Evolutionary conservation across 2,888 invertebrate species (phyloP).

Genomic region (Epicampocera succincta): DNA sequence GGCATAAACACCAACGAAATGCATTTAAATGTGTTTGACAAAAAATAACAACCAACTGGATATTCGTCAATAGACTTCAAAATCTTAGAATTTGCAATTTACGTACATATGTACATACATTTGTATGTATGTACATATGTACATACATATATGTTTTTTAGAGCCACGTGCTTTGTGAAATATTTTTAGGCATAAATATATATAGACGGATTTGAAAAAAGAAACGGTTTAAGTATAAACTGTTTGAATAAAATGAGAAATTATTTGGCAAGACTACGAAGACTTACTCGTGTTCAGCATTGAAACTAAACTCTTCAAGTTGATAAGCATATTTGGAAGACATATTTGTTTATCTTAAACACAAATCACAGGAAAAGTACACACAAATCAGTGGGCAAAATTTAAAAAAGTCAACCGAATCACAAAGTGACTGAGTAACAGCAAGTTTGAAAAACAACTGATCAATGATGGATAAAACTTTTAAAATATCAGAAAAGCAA

Average conservation of each 20-base stretch:
- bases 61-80: no score
- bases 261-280: background rate
- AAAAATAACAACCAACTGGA: no score
- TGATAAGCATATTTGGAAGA: constrained; percentile 75
- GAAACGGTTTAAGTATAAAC: no score
- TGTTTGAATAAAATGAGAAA: background rate
- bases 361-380: background rate
- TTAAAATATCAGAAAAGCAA: background rate
- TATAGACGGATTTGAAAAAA: no score
- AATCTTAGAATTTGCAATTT: no score
- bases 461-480: background rate
- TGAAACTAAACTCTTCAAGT: constrained; percentile 66
- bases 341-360: constrained; percentile 63
- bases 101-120: no score
- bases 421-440: background rate
- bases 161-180: background rate
- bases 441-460: constrained; percentile 18
- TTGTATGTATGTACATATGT: background rate
- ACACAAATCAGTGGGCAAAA: background rate
- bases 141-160: background rate
- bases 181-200: no score
- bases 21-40: no score
- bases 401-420: background rate
- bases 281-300: constrained; percentile 56
- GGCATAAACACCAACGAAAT: no score